Evolutionary conservation across 2,113 vertebrate species (phyloP), one percentile per base, ranked within the genome.

Genomic region (Strix aluco): DNA sequence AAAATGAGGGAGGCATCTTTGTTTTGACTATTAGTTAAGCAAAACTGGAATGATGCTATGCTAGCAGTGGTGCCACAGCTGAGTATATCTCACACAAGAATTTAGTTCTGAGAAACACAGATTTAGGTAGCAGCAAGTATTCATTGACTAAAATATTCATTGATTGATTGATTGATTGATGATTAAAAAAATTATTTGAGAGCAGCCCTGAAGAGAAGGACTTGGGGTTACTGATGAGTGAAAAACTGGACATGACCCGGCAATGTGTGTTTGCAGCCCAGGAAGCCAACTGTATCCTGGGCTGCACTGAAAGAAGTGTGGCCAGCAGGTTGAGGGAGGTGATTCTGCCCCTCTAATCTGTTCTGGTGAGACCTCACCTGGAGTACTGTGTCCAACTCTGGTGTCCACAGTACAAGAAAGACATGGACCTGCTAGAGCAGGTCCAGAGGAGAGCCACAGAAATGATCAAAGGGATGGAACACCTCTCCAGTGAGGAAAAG

Each of bases 211-310:
- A 0, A 0, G 52, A 27, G 59, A 47, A 65, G 52, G 30, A 54
- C 10, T 47, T 27, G 10, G 19, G 16, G 3, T 6, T 73, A 51
- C 27, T 29, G 32, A 46, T n/a, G 23, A 57, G 21, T 67, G 22
- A 67, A 87, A 74, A 78, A 3, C 6, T 23, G 14, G 25, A 25
- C 42, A 22, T 4, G 1, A 62, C 7, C 5, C 2, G 4, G 9
- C 8, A 62, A 38, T 6, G 23, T 16, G 4, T 1, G 0, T 34
- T 69, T 1, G 1, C n/a, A 77, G 52, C 9, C 9, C 36, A 54
- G 38, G 36, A 69, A 3, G 17, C 13, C 38, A 51, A 1, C 10
- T 0, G 0, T 5, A 9, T 4, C 13, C 67, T 58, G 26, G 26
- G 23, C 23, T 59, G 40, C 57, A 59, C 17, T 36, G 29, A 25